phyloP scores from a whole-genome alignment of 92 coral and sea anemone species.

The Phenganax stokvisi region DNA sequence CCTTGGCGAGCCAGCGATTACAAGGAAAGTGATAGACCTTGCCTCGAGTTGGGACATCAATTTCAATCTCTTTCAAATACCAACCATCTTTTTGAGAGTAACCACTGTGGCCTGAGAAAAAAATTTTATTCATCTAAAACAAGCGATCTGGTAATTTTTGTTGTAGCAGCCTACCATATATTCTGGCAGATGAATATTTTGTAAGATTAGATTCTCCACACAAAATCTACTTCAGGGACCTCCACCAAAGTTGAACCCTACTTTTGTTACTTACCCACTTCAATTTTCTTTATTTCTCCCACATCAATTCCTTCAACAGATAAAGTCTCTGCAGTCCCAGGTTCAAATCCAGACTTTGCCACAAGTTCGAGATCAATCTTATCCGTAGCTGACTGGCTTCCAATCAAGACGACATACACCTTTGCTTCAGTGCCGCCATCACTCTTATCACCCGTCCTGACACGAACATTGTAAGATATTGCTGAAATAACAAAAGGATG shows the following conservation, averaged over 20 bases:
- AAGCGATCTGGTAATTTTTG: not conserved
- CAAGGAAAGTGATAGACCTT: slow-evolving; percentile 88
- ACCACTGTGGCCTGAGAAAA: slow-evolving; percentile 53
- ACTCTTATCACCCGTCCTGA: slow-evolving; percentile 78
- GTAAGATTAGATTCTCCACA: not conserved
- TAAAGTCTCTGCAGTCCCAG: slow-evolving; percentile 87
- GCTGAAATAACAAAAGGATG: slow-evolving; percentile 36
- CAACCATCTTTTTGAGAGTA: slow-evolving; percentile 78
- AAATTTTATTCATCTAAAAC: not conserved
- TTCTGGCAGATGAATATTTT: no score
- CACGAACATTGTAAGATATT: slow-evolving; percentile 87
- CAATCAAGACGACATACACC: slow-evolving; percentile 82
- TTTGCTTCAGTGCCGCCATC: slow-evolving; percentile 91
- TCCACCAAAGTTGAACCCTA: not conserved
- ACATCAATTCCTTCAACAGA: slow-evolving; percentile 85
- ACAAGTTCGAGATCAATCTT: slow-evolving; percentile 73
- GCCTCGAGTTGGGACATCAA: slow-evolving; percentile 91
- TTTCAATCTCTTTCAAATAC: slow-evolving; percentile 85
- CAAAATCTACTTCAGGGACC: slow-evolving; percentile 52
- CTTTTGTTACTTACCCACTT: slow-evolving; percentile 38
- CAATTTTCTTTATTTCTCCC: slow-evolving; percentile 61
- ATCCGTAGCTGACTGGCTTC: slow-evolving; percentile 75
- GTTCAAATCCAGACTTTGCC: slow-evolving; percentile 66
- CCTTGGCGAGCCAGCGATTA: slow-evolving; percentile 85
- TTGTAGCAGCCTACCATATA: no score